phyloP scores from a whole-genome alignment of 2,888 invertebrate genomes.

The Eupithecia subfuscata region DNA sequence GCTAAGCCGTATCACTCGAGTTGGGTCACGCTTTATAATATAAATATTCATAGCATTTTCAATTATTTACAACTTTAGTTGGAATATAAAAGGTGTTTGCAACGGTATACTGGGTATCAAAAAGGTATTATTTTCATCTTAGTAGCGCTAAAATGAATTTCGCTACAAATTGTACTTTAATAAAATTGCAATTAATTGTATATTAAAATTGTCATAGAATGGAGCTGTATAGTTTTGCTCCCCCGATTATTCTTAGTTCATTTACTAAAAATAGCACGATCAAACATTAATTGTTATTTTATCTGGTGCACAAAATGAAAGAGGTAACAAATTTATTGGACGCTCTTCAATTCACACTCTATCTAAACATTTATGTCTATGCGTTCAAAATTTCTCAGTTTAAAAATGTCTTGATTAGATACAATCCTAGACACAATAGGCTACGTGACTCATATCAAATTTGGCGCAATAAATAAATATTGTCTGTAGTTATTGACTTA shows the following conservation, averaged over 20 bases:
- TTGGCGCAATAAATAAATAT: too few species aligned
- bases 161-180: neutral
- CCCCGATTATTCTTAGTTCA: neutral
- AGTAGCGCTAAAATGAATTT: neutral
- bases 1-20: slow-evolving; percentile 27
- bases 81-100: slow-evolving; percentile 4
- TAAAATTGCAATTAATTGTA: neutral
- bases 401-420: too few species aligned
- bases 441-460: too few species aligned
- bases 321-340: too few species aligned
- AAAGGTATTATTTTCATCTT: slow-evolving; percentile 9
- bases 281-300: neutral
- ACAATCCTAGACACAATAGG: too few species aligned
- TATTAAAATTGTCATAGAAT: neutral
- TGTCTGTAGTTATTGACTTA: too few species aligned
- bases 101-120: neutral
- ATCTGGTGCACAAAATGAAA: too few species aligned
- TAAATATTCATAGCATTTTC: slow-evolving; percentile 29
- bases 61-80: slow-evolving; percentile 19
- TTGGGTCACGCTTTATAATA: slow-evolving; percentile 24
- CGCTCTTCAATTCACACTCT: too few species aligned
- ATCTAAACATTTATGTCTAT: too few species aligned
- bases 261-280: neutral
- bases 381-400: too few species aligned
- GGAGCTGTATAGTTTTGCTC: neutral